phyloP scores from a whole-genome alignment of 2,888 invertebrate genomes.

The Dynastes tityus region DNA sequence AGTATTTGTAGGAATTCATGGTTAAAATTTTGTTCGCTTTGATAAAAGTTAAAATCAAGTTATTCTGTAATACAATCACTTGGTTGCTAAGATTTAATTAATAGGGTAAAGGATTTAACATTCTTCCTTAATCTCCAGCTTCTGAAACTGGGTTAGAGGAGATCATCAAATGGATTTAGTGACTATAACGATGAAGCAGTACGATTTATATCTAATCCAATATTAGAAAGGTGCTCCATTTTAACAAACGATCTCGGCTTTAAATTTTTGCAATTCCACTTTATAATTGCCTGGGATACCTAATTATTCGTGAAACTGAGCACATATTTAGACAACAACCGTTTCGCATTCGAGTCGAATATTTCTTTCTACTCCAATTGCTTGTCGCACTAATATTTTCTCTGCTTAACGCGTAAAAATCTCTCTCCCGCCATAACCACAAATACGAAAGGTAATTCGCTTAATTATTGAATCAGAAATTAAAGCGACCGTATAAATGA shows the following conservation, averaged over 20 bases:
- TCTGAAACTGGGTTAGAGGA: too few species aligned
- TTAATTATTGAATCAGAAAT: conserved; percentile 30
- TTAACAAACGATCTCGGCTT: not conserved
- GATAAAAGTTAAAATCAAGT: too few species aligned
- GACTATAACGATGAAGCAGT: too few species aligned
- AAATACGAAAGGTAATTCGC: conserved; percentile 15
- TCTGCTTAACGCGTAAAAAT: not conserved
- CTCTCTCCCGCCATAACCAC: conserved; percentile 13
- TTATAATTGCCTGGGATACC: conserved; percentile 2
- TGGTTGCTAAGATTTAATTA: too few species aligned
- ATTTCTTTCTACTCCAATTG: not conserved
- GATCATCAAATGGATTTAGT: too few species aligned
- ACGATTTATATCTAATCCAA: too few species aligned
- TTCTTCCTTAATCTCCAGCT: too few species aligned
- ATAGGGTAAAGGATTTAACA: too few species aligned
- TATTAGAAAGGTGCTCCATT: conserved; percentile 9
- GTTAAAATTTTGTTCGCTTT: too few species aligned
- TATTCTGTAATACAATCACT: too few species aligned
- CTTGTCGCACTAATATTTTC: not conserved
- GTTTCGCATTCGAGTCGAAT: conserved; percentile 16
- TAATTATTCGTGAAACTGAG: conserved; percentile 11
- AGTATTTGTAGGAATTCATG: too few species aligned
- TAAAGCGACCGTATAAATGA: conserved; percentile 15
- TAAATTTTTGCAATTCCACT: conserved; percentile 15
- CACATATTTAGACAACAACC: not conserved